Evolutionary conservation across 2,113 vertebrate genomes (phyloP).

Genomic region (Diphyllodes magnificus): DNA sequence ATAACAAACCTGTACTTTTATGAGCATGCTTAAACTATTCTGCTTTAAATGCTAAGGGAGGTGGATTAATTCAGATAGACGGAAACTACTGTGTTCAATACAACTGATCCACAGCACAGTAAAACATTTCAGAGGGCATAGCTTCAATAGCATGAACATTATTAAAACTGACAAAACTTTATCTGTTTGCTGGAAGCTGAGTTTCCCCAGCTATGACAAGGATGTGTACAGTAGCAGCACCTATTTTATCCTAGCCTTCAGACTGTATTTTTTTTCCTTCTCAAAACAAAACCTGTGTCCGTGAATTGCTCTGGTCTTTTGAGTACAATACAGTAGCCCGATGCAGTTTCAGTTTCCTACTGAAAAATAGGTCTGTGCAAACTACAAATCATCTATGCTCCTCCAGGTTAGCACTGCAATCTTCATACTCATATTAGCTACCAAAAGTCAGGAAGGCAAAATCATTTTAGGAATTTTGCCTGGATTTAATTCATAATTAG

Average conservation of each 20-base stretch:
- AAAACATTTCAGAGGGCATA: not conserved
- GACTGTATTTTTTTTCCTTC: not conserved
- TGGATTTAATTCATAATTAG: not conserved
- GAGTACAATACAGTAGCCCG: not conserved
- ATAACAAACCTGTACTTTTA: not conserved
- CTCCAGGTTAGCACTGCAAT: not conserved
- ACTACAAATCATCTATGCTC: not conserved
- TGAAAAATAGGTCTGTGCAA: not conserved
- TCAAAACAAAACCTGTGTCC: not conserved
- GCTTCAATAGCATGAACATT: not conserved
- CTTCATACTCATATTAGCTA: not conserved
- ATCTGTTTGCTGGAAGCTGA: not conserved
- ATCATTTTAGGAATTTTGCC: not conserved
- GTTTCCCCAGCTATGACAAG: not conserved
- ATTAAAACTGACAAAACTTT: not conserved
- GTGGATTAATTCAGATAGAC: not conserved
- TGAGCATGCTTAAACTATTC: not conserved
- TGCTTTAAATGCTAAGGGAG: not conserved
- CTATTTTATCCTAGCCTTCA: not conserved
- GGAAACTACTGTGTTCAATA: not conserved
- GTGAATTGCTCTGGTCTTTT: not conserved
- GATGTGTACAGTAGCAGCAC: not conserved
- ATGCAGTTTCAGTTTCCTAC: not conserved
- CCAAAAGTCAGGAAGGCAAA: not conserved
- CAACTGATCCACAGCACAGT: not conserved